Evolutionary conservation across 2,113 vertebrate species (phyloP), one percentile per base, ranked within the genome.

Genomic region (Vidua macroura): DNA sequence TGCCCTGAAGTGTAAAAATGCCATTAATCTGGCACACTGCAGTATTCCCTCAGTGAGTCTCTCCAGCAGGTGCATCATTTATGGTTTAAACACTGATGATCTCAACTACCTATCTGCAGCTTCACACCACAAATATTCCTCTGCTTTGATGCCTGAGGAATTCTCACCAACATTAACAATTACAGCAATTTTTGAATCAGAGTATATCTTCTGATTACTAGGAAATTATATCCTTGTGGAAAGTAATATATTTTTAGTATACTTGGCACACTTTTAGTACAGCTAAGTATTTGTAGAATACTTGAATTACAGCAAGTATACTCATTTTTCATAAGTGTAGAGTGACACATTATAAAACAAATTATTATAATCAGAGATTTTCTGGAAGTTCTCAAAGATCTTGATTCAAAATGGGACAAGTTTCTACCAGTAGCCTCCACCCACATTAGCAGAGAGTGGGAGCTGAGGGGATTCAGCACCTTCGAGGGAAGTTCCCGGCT

Each of bases 341-440:
- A 94, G 76, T 93, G 92, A 93, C 93, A 96, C 88, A 95, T 88
- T 92, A 95, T 93, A 94, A 96, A 96, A 92, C 92, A 96, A 96
- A 97, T 96, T 96, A 95, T 96, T 96, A 94, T 97, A 97, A 97
- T 96, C 96, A 96, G 92, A 78, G 86, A 94, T 96, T 90, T 97
- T 93, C 93, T 97, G 85, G 76, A 90, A 35, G 80, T 80, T 94
- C 49, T 96, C 90, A 96, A 90, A 93, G 37, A 87, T 49, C 52
- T 93, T 96, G 80, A 96, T 95, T 92, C 76, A 83, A 94, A 96
- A 92, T 62, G 37, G 83, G 33, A 88, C 22, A 84, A 86, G 90
- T 75, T 96, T 30, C 76, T 85, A 78, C 46, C 74, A 87, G 81
- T 41, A 91, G 70, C 81, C 91, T 93, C 83, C 64, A 21, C 79